Evolutionary conservation across 2,888 invertebrate genomes (phyloP), one percentile per base, ranked within the genome.

Genomic region (Crossocerus cetratus): DNA sequence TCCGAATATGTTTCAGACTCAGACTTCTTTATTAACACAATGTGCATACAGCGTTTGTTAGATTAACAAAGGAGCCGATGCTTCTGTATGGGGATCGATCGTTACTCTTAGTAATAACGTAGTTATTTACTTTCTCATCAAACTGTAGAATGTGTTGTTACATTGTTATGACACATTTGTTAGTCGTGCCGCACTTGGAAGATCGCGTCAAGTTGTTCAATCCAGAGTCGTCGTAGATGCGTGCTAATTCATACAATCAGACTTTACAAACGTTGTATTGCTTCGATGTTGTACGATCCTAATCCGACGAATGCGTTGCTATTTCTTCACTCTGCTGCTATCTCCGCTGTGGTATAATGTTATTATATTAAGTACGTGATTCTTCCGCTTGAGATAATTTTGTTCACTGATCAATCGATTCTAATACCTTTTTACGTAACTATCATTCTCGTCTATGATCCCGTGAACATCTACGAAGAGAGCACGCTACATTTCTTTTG

Each of bases 1-100:
- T 43, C 18, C n/a, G 44, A 58, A 43, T 21, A 58, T 20, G 53
- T 71, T 81, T 78, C 73, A 73, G 75, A 81, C 68, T 80, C 70
- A 78, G 70, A 78, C 60, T 78, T 78, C 76, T 80, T 80, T 80
- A 80, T 80, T 81, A 81, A 81, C 80, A 78, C 79, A 76, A 76
- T 81, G 65, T 78, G 73, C 78, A 76, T 80, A 81, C 78, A 80
- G 79, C 73, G 68, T 78, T 80, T 57, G 66, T 76, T 80, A 81
- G 65, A 79, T 75, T 81, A 78, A 76, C 71, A 78, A 81, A 78
- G 68, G 77, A 69, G 69, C 57, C 67, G 64, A 72, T 80, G 72
- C 66, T 74, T 81, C 71, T 69, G 69, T 72, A 74, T 53, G 65
- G 61, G 66, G 70, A 65, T 67, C 61, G 43, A 69, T 69, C 69